Evolutionary conservation across 2,797 vertebrate species (phyloP).

Genomic region (Clamator glandarius): DNA sequence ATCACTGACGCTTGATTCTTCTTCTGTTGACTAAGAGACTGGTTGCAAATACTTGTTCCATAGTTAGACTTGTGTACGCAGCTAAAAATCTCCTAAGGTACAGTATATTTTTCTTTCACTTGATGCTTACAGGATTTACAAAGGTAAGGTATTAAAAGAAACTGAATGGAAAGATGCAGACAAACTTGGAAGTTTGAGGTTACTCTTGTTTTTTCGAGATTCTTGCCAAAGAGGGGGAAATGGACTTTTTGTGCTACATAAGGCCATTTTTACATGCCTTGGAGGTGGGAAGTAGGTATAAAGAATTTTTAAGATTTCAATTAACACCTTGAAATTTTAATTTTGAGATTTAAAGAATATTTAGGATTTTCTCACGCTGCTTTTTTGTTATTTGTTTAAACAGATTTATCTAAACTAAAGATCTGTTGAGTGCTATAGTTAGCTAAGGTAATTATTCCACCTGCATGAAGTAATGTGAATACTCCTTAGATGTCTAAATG

Average conservation of each 20-base stretch:
- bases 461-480: background rate
- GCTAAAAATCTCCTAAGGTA: background rate
- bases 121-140: background rate
- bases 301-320: background rate
- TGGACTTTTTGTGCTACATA: background rate
- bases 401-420: background rate
- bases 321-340: background rate
- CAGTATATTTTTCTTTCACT: background rate
- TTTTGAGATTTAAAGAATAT: background rate
- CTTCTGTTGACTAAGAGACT: background rate
- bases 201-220: background rate
- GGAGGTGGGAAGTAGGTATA: rapidly evolving
- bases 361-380: background rate
- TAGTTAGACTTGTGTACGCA: background rate
- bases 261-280: background rate
- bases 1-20: background rate
- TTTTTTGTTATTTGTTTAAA: background rate
- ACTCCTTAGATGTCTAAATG: background rate
- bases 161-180: background rate
- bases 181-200: background rate
- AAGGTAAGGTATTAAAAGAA: background rate
- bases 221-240: background rate
- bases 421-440: background rate
- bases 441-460: background rate
- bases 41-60: background rate